These are phyloP conservation scores for Acanthurus leucopareius DNA, from an alignment of 2,797 vertebrate species.

Conservation along the genomic window DNA sequence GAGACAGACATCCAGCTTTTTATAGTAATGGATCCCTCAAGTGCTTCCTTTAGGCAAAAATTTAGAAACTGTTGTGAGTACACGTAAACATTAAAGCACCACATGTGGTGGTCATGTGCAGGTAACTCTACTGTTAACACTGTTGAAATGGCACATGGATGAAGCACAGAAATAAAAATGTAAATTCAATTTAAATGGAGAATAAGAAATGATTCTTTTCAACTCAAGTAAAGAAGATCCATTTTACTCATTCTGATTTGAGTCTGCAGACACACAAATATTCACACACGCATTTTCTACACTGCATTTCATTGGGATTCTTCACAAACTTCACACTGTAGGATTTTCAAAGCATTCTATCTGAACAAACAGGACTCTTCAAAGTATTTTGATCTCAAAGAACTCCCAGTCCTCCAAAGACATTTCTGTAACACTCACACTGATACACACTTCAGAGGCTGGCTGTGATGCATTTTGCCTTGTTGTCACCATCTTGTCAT, in stretches of 20 bases:
- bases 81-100: neutral
- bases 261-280: neutral
- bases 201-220: neutral
- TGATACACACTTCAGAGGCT: constrained; percentile 18
- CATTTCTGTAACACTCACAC: constrained; percentile 11
- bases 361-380: constrained; percentile 23
- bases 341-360: constrained; percentile 27
- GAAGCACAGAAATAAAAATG: neutral
- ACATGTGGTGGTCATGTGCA: neutral
- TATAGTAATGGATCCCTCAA: too few species aligned
- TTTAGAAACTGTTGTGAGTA: too few species aligned
- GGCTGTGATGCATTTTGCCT: constrained; percentile 35
- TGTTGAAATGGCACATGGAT: neutral
- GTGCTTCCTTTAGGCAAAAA: too few species aligned
- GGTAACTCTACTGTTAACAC: neutral
- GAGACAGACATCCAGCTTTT: too few species aligned
- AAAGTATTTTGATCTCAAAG: constrained; percentile 23
- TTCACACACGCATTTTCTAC: neutral
- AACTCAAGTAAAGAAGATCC: neutral
- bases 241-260: neutral
- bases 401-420: constrained; percentile 18
- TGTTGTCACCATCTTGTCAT: constrained; percentile 37
- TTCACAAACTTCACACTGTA: constrained; percentile 2
- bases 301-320: neutral
- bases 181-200: neutral